These are phyloP conservation scores for Muricea muricata DNA, from an alignment of 92 coral and sea anemone species.

Conservation along the genomic window DNA sequence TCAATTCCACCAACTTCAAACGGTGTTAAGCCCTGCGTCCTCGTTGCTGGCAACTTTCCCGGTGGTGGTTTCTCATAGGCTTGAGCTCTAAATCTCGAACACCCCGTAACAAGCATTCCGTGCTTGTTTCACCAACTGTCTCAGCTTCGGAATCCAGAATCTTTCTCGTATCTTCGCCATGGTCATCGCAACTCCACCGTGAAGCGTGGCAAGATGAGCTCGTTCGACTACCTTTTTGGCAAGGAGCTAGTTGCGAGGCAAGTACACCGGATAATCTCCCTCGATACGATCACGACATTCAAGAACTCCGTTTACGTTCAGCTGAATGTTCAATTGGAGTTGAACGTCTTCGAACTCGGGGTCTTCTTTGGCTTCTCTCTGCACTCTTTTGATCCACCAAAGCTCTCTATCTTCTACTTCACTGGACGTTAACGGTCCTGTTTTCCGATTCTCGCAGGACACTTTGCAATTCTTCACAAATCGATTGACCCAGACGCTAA, in stretches of 20 bases:
- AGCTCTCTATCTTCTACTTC: conserved; percentile 55
- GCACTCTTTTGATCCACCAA: too few relatives aligned
- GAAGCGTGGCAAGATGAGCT: neutral
- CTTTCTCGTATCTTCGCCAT: neutral
- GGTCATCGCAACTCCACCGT: neutral
- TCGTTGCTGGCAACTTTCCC: neutral
- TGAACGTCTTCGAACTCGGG: neutral
- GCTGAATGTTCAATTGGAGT: neutral
- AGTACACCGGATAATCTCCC: neutral
- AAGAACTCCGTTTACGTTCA: neutral
- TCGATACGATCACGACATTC: neutral
- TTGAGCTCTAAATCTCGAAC: neutral
- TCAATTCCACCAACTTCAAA: neutral
- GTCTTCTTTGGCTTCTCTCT: too few relatives aligned
- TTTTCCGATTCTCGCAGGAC: too few relatives aligned
- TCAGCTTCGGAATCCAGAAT: neutral
- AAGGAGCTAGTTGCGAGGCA: conserved; percentile 36
- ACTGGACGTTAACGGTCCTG: conserved; percentile 51
- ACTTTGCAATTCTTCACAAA: too few relatives aligned
- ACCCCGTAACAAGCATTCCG: neutral
- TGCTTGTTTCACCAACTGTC: neutral
- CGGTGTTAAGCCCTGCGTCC: neutral
- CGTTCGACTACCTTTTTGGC: too few relatives aligned
- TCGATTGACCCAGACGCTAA: too few relatives aligned
- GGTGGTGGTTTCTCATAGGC: neutral